These are phyloP conservation scores for Drosophila ironensis DNA, from an alignment of 1,140 invertebrate species.

Conservation along the genomic window DNA sequence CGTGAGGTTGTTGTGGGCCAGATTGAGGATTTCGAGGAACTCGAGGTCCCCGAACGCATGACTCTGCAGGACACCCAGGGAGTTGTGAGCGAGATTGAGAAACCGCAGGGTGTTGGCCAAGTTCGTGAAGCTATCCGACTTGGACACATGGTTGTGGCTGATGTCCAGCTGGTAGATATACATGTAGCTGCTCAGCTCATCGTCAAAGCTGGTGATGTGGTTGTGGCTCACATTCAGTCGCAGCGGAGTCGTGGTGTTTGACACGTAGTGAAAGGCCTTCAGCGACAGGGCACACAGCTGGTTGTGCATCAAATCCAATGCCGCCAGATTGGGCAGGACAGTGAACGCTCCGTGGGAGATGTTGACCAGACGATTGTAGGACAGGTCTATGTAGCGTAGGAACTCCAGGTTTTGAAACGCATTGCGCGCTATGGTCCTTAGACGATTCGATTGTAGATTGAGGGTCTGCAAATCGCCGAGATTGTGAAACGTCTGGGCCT, in stretches of 20 bases:
- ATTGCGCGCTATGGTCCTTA: slow-evolving; percentile 84
- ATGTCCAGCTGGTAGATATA: slow-evolving; percentile 88
- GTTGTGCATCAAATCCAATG: slow-evolving; percentile 89
- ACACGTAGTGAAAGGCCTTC: slow-evolving; percentile 86
- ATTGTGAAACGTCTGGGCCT: slow-evolving; percentile 85
- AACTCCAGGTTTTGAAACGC: slow-evolving; percentile 87
- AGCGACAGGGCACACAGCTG: slow-evolving; percentile 86
- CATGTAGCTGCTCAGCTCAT: slow-evolving; percentile 83
- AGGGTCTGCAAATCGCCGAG: slow-evolving; percentile 87
- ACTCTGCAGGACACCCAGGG: slow-evolving; percentile 87
- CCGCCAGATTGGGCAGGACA: slow-evolving; percentile 86
- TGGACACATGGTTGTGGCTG: slow-evolving; percentile 86
- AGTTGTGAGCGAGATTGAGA: slow-evolving; percentile 89
- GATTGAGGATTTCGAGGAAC: slow-evolving; percentile 88
- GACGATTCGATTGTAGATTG: slow-evolving; percentile 88
- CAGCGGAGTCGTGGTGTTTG: slow-evolving; percentile 84
- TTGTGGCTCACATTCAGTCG: slow-evolving; percentile 88
- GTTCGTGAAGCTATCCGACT: slow-evolving; percentile 86
- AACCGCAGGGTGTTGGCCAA: slow-evolving; percentile 85
- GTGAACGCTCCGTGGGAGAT: slow-evolving; percentile 86
- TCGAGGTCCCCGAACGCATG: slow-evolving; percentile 87
- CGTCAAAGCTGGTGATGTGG: slow-evolving; percentile 85
- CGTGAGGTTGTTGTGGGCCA: slow-evolving; percentile 89
- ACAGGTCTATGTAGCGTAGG: slow-evolving; percentile 87
- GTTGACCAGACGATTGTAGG: slow-evolving; percentile 86